A percentile compares a stretch with the other conserved stretches of the same genome.
Evolutionary conservation across 1,140 invertebrate genomes (phyloP).

Genomic region (Orussus abietinus): DNA sequence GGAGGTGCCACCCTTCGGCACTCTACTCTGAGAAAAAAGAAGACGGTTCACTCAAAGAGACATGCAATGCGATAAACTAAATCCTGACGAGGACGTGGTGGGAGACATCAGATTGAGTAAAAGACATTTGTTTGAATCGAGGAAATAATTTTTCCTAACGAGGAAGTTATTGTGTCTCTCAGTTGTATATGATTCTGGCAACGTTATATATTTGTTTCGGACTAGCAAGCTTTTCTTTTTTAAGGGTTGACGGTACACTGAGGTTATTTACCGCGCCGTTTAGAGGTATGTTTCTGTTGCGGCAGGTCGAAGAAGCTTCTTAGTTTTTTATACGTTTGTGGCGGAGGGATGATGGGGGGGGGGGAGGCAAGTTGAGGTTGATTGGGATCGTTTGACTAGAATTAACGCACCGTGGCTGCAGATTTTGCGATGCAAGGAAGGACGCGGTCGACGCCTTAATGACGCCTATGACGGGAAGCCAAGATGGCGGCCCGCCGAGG

Average conservation of each 20-base stretch:
- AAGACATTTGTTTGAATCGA: no score
- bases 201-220: neutral
- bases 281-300: constrained; percentile 45
- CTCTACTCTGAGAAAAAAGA: no score
- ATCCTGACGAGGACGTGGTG: no score
- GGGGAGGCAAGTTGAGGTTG: constrained; percentile 20
- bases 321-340: constrained; percentile 44
- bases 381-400: constrained; percentile 12
- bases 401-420: no score
- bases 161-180: no score
- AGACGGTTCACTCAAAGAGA: no score
- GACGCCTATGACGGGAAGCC: neutral
- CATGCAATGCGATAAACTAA: no score
- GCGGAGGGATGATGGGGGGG: constrained; percentile 25
- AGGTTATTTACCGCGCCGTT: constrained; percentile 49
- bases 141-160: no score
- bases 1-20: no score
- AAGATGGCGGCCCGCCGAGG: neutral
- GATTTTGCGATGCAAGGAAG: constrained; percentile 5
- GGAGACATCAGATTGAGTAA: no score
- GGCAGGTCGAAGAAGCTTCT: constrained; percentile 36
- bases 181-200: neutral
- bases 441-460: constrained; percentile 4
- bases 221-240: constrained; percentile 1
- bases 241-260: constrained; percentile 37